phyloP scores from a whole-genome alignment of 2,888 invertebrate species.

The Polylopha cassiicola region DNA sequence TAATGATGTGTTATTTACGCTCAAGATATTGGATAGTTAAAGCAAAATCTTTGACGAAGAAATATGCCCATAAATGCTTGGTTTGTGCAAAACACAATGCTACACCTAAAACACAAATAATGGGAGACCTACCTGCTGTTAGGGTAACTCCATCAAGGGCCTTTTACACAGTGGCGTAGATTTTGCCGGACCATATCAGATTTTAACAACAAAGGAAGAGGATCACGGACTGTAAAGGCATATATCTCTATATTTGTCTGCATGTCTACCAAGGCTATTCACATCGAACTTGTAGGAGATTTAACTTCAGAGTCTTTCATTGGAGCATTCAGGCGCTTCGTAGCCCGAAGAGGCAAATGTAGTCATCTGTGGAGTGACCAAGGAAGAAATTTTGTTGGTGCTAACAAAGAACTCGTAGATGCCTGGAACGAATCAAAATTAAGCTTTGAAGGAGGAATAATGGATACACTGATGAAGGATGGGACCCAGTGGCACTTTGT shows the following conservation, averaged over 20 bases:
- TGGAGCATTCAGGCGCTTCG: conserved; percentile 10
- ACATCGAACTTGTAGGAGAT: conserved; percentile 28
- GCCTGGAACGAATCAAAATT: conserved; percentile 2
- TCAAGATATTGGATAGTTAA: conserved; percentile 8
- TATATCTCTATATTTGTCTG: conserved; percentile 24
- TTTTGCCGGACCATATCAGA: conserved; percentile 2
- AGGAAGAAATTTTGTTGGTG: conserved; percentile 13
- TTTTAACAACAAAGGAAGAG: conserved; percentile 3
- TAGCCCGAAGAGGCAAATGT: conserved; percentile 10
- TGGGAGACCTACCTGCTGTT: no score
- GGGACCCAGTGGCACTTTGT: conserved; percentile 21
- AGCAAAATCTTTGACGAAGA: no score
- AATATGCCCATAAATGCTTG: no score
- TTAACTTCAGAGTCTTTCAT: conserved; percentile 25
- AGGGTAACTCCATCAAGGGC: no score
- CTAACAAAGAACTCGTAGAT: conserved; percentile 6
- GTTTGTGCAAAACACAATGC: no score
- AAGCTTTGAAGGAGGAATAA: background rate
- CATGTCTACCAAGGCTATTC: conserved; percentile 25
- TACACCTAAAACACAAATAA: no score
- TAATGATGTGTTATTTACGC: background rate
- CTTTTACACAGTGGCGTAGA: conserved; percentile 10
- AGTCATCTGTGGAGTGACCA: conserved; percentile 14
- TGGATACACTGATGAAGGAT: conserved; percentile 1
- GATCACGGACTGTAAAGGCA: conserved; percentile 1